Conservation (phyloP, 23 tunicate species). For the Clavelina lepadiformis region DNA sequence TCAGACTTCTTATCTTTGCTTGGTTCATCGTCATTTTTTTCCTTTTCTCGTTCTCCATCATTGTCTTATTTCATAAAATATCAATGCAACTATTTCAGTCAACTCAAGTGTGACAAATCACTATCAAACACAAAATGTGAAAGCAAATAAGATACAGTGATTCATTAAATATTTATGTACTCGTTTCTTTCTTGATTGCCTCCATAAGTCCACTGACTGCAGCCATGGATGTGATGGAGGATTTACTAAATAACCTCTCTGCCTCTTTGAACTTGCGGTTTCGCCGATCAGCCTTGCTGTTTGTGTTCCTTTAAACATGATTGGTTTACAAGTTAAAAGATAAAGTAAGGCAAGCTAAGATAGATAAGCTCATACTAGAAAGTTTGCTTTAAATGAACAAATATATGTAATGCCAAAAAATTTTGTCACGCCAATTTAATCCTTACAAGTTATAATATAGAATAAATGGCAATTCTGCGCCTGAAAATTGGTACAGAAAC, state of each 20-base stretch:
- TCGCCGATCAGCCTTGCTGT: constrained; percentile 69
- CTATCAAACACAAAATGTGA: not conserved
- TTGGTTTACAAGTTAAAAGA: too few relatives aligned
- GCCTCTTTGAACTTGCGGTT: constrained; percentile 87
- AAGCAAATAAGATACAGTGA: not conserved
- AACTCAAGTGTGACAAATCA: not conserved
- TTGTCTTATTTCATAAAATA: constrained; percentile 12
- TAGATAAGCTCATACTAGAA: too few relatives aligned
- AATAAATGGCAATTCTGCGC: not conserved
- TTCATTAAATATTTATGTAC: not conserved
- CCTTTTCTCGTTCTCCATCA: constrained; percentile 12
- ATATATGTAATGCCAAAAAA: too few relatives aligned
- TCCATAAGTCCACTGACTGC: constrained; percentile 83
- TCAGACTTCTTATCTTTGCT: not conserved
- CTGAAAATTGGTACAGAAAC: too few relatives aligned
- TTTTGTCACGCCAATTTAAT: too few relatives aligned
- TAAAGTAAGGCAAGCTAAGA: too few relatives aligned
- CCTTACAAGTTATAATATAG: too few relatives aligned
- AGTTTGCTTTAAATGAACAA: too few relatives aligned
- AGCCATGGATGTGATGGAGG: constrained; percentile 84
- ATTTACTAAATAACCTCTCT: constrained; percentile 81
- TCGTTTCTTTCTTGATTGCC: constrained; percentile 44
- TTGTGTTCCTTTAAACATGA: constrained; percentile 81
- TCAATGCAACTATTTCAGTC: not conserved
- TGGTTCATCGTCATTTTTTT: too few relatives aligned